Percentiles rank a stretch among this genome's conserved stretches.
Conservation (phyloP, 2,113 vertebrate species). For the Pardalotus punctatus region DNA sequence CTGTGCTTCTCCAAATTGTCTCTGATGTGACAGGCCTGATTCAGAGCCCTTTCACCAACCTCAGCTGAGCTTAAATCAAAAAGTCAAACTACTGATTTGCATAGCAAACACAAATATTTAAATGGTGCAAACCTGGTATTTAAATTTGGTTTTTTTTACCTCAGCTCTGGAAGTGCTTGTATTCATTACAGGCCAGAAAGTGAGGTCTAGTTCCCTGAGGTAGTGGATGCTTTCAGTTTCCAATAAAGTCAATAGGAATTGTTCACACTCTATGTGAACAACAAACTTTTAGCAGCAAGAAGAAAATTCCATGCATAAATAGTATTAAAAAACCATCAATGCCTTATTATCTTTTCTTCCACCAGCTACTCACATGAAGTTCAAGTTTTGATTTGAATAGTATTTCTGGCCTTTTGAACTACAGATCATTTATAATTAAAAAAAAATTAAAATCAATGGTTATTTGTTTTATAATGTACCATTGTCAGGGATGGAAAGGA, state of each 20-base stretch:
- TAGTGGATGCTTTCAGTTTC: background rate
- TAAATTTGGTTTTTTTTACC: background rate
- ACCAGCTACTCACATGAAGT: background rate
- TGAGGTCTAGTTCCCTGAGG: background rate
- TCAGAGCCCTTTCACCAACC: background rate
- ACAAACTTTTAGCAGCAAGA: background rate
- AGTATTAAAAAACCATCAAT: background rate
- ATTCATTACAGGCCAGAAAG: background rate
- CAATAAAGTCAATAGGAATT: background rate
- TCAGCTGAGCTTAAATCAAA: background rate
- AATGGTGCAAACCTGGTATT: background rate
- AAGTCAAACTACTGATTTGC: background rate
- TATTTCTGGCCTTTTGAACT: conserved; percentile 9
- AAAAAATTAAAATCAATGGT: background rate
- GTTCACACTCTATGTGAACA: background rate
- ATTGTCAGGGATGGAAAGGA: background rate
- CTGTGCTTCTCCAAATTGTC: background rate
- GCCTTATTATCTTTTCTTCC: conserved; percentile 2
- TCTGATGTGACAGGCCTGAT: background rate
- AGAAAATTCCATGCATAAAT: background rate
- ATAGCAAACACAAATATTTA: background rate
- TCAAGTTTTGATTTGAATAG: conserved; percentile 35
- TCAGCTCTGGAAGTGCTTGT: background rate
- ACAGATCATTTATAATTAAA: background rate
- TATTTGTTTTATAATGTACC: conserved; percentile 7